Conservation (phyloP, 1,140 invertebrate genomes). For the Drosophila paulistorum region DNA sequence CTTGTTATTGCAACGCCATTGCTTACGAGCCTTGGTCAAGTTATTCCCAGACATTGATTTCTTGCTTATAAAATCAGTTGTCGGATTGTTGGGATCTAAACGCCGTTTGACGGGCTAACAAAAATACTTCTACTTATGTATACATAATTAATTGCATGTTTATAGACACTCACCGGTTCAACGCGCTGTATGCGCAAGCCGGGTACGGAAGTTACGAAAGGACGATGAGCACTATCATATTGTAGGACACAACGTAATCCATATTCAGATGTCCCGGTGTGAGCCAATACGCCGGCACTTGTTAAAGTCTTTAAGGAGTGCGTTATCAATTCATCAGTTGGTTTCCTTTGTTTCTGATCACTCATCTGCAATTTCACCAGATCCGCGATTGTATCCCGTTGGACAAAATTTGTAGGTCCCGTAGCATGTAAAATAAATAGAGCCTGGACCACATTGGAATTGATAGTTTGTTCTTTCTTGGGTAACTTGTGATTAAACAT, state of each 20-base stretch:
- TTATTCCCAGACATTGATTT: conserved; percentile 43
- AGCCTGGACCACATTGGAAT: conserved; percentile 48
- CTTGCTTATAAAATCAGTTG: conserved; percentile 10
- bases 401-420: not conserved
- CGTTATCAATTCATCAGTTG: conserved; percentile 29
- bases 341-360: not conserved
- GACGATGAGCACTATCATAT: not conserved
- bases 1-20: conserved; percentile 31
- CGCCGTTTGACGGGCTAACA: not conserved
- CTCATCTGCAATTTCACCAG: conserved; percentile 34
- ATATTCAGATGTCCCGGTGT: conserved; percentile 7
- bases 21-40: conserved; percentile 30
- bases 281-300: conserved; percentile 19
- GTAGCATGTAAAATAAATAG: conserved; percentile 22
- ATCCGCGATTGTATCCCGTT: not conserved
- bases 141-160: not conserved
- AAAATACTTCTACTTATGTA: not conserved
- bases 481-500: conserved; percentile 42
- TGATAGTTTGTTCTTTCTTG: conserved; percentile 21
- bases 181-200: not conserved
- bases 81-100: conserved; percentile 24
- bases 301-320: conserved; percentile 44
- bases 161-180: conserved; percentile 1
- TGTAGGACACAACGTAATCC: not conserved
- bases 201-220: not conserved